These are phyloP conservation scores for Atta colombica DNA, from an alignment of 1,140 invertebrate genomes.

Conservation along the genomic window DNA sequence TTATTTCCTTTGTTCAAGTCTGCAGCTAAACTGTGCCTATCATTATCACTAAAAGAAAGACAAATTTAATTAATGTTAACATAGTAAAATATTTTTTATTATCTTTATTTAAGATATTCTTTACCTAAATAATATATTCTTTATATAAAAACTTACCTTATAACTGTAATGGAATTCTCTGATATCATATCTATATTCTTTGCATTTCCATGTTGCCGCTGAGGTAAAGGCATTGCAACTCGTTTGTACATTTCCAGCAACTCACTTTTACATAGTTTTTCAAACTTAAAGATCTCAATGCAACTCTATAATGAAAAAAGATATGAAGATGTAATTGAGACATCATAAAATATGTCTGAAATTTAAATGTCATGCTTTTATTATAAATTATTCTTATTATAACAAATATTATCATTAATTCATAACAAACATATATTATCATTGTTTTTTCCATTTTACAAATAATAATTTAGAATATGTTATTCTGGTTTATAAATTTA, in stretches of 20 bases:
- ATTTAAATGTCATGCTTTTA: not conserved
- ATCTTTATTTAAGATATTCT: not conserved
- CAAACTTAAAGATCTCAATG: slow-evolving; percentile 70
- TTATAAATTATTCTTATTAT: not conserved
- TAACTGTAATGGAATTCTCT: not conserved
- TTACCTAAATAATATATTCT: not conserved
- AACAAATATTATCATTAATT: not conserved
- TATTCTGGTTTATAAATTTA: slow-evolving; percentile 3
- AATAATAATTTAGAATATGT: not conserved
- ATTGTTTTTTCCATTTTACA: not conserved
- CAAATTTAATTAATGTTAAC: slow-evolving; percentile 5
- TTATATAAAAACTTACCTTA: not conserved
- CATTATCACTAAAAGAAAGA: slow-evolving; percentile 35
- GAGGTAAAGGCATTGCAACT: slow-evolving; percentile 78
- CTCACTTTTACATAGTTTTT: slow-evolving; percentile 71
- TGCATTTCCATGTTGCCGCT: slow-evolving; percentile 62
- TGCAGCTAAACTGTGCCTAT: not conserved
- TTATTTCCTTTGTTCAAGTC: slow-evolving; percentile 25
- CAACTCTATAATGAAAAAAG: slow-evolving; percentile 75
- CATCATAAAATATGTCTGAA: not conserved
- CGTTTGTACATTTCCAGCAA: slow-evolving; percentile 78
- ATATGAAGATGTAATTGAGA: slow-evolving; percentile 8
- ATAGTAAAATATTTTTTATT: too few relatives aligned
- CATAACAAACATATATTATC: not conserved
- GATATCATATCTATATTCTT: not conserved